Conservation (phyloP, 2,888 invertebrate species). For the Tipula vernalis region DNA sequence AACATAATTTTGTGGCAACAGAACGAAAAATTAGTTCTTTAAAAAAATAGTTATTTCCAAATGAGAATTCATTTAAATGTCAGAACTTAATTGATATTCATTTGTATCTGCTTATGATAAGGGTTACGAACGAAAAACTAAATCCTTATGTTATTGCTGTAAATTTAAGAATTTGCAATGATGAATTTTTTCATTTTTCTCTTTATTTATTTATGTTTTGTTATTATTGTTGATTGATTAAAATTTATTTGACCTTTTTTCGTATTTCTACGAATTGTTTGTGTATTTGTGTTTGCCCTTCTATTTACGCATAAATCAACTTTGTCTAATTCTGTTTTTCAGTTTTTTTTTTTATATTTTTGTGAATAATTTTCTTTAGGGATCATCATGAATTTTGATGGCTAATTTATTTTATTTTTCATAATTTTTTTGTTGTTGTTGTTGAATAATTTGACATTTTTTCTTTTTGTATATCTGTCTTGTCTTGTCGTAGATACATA, state of each 20-base stretch:
- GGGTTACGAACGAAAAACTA: background rate
- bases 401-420: background rate
- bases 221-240: background rate
- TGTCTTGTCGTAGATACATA: background rate
- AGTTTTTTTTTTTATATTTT: background rate
- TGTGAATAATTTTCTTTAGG: background rate
- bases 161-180: background rate
- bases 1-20: background rate
- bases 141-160: no score
- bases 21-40: background rate
- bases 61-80: background rate
- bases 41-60: background rate
- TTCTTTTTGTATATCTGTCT: background rate
- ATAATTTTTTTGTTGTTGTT: background rate
- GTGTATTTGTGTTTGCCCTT: background rate
- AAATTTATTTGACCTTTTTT: conserved; percentile 1
- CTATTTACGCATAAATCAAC: background rate
- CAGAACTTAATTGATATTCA: background rate
- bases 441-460: background rate
- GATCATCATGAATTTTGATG: conserved; percentile 4
- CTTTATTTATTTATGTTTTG: background rate
- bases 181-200: background rate
- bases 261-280: background rate
- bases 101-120: background rate
- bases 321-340: background rate